Conservation (phyloP, 2,797 vertebrate genomes). For the Microctenopoma steveboyesi region DNA sequence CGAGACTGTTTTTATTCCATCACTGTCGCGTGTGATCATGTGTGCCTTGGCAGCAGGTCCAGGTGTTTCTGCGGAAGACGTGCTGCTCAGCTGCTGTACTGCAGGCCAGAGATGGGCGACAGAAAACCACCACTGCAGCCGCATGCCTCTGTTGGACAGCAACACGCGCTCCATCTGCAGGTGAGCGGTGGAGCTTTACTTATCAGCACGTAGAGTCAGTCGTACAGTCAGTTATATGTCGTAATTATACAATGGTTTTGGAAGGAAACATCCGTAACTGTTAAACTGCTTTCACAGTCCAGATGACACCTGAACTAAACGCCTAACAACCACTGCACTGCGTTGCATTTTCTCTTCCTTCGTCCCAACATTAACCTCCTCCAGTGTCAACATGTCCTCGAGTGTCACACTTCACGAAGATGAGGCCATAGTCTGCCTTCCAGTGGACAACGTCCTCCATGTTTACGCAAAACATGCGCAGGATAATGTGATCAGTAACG, state of each 20-base stretch:
- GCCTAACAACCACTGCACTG: too few relatives aligned
- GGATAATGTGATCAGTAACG: too few relatives aligned
- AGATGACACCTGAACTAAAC: too few relatives aligned
- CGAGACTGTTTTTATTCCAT: slow-evolving; percentile 42
- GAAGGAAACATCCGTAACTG: not conserved
- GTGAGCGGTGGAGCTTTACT: slow-evolving; percentile 67
- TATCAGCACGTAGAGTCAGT: not conserved
- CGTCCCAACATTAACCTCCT: too few relatives aligned
- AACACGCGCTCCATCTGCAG: slow-evolving; percentile 86
- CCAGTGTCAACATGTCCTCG: too few relatives aligned
- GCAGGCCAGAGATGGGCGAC: slow-evolving; percentile 92
- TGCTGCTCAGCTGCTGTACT: slow-evolving; percentile 89
- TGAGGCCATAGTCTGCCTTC: too few relatives aligned
- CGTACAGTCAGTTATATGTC: too few relatives aligned
- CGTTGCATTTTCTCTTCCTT: too few relatives aligned
- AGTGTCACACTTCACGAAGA: too few relatives aligned
- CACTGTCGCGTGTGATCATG: slow-evolving; percentile 28
- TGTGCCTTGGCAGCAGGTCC: slow-evolving; percentile 45
- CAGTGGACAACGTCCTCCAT: too few relatives aligned
- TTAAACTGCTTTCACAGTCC: not conserved
- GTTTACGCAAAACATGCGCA: too few relatives aligned
- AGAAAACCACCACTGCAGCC: slow-evolving; percentile 85
- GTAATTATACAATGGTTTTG: not conserved
- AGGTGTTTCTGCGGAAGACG: slow-evolving; percentile 79
- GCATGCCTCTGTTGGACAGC: slow-evolving; percentile 71